A percentile compares a stretch with the other conserved stretches of the same genome.
Evolutionary conservation across 2,113 vertebrate genomes (phyloP).

Genomic region (Catharus minimus): DNA sequence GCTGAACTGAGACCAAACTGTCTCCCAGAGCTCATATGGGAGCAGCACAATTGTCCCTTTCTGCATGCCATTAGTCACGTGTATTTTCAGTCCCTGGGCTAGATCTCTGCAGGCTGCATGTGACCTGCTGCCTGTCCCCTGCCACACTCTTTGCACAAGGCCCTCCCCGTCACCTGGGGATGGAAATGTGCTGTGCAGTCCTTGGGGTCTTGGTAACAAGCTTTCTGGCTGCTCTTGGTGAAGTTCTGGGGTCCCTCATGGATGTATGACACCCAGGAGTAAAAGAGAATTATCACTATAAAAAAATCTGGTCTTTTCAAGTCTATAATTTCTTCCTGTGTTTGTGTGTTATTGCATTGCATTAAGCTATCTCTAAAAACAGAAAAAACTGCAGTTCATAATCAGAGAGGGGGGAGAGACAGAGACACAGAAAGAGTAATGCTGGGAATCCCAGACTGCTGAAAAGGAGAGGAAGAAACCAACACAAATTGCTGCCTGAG

Average conservation of each 20-base stretch:
- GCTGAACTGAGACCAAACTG: background rate
- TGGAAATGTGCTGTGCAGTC: background rate
- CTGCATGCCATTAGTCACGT: background rate
- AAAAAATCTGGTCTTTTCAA: constrained; percentile 31
- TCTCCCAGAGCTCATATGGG: background rate
- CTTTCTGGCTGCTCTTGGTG: background rate
- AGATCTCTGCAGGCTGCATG: background rate
- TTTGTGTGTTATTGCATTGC: constrained; percentile 44
- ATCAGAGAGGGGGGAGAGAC: background rate
- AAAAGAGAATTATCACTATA: constrained; percentile 39
- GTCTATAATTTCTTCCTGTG: constrained; percentile 4
- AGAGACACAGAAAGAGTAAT: background rate
- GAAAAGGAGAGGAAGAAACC: constrained; percentile 18
- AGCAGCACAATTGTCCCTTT: background rate
- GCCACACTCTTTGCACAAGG: background rate
- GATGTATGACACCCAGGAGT: constrained; percentile 10
- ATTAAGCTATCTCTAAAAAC: constrained; percentile 42
- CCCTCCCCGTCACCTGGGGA: background rate
- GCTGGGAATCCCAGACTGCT: constrained; percentile 35
- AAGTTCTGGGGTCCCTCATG: background rate
- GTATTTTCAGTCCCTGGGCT: background rate
- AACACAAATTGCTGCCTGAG: constrained; percentile 14
- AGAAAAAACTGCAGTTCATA: constrained; percentile 20
- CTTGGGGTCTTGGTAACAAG: background rate
- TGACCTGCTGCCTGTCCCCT: background rate